phyloP scores from a whole-genome alignment of 1,140 invertebrate genomes.

The Diorhabda carinulata region DNA sequence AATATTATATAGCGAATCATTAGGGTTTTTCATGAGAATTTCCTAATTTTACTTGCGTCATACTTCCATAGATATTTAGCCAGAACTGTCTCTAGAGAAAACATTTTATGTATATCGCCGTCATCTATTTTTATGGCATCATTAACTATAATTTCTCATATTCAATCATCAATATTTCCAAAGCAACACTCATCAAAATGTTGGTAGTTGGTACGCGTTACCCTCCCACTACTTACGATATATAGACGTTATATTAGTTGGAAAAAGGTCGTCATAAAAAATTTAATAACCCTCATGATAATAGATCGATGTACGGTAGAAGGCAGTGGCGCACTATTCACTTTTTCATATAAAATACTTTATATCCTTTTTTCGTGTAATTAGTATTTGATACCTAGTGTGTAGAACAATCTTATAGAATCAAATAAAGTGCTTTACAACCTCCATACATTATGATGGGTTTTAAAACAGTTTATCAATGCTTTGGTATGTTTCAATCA shows the following conservation, averaged over 20 bases:
- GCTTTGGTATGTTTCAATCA: too few relatives aligned
- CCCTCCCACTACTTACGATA: constrained; percentile 1
- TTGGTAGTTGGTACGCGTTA: neutral
- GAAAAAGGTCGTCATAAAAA: constrained; percentile 1
- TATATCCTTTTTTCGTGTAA: too few relatives aligned
- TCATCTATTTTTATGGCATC: constrained; percentile 1
- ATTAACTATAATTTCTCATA: constrained; percentile 1
- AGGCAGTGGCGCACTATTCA: neutral
- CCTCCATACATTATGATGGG: too few relatives aligned
- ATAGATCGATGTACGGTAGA: neutral
- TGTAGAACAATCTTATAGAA: too few relatives aligned
- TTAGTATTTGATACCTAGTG: too few relatives aligned
- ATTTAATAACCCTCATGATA: constrained; percentile 2
- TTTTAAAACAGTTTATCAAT: too few relatives aligned
- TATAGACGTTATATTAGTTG: constrained; percentile 2
- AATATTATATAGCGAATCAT: too few relatives aligned
- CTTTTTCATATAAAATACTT: too few relatives aligned
- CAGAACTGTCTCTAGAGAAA: neutral
- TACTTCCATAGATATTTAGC: neutral
- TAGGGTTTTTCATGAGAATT: too few relatives aligned
- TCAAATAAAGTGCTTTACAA: too few relatives aligned
- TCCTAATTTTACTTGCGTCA: neutral
- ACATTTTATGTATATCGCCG: neutral
- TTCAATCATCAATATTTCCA: neutral
- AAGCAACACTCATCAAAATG: constrained; percentile 2